phyloP scores from a whole-genome alignment of 1,140 invertebrate species.

The Physella acuta region DNA sequence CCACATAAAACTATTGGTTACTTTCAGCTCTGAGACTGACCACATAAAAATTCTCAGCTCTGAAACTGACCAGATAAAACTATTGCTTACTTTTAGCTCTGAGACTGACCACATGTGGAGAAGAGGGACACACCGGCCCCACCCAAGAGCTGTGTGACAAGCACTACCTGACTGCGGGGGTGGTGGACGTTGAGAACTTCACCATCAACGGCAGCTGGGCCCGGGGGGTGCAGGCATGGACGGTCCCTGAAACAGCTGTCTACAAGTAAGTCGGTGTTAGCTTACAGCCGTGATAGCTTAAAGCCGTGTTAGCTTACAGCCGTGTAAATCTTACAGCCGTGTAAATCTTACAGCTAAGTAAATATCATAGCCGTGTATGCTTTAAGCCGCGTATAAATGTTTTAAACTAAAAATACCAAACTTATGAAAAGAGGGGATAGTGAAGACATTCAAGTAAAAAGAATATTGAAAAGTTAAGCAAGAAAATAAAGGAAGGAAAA shows the following conservation, averaged over 20 bases:
- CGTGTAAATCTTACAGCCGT: background rate
- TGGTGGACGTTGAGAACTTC: background rate
- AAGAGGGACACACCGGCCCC: background rate
- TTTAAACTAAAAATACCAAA: background rate
- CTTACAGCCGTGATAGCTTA: background rate
- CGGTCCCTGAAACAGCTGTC: background rate
- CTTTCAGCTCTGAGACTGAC: too few relatives aligned
- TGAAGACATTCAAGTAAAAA: too few relatives aligned
- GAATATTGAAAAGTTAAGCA: too few relatives aligned
- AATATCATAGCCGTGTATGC: background rate
- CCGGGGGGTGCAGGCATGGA: background rate
- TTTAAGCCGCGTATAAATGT: background rate
- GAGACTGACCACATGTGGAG: background rate
- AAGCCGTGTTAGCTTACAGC: background rate
- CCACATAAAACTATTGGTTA: too few relatives aligned
- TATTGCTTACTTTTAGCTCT: too few relatives aligned
- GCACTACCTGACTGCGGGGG: background rate
- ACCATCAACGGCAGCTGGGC: too few relatives aligned
- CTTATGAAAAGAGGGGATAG: too few relatives aligned
- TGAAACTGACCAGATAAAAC: too few relatives aligned
- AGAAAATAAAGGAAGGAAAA: too few relatives aligned
- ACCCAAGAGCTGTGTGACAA: background rate
- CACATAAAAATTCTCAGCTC: too few relatives aligned
- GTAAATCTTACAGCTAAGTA: background rate
- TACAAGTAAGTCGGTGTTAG: background rate